Base-by-base conservation (phyloP, 2,888 invertebrate genomes). In the Spisula subtruncata region DNA sequence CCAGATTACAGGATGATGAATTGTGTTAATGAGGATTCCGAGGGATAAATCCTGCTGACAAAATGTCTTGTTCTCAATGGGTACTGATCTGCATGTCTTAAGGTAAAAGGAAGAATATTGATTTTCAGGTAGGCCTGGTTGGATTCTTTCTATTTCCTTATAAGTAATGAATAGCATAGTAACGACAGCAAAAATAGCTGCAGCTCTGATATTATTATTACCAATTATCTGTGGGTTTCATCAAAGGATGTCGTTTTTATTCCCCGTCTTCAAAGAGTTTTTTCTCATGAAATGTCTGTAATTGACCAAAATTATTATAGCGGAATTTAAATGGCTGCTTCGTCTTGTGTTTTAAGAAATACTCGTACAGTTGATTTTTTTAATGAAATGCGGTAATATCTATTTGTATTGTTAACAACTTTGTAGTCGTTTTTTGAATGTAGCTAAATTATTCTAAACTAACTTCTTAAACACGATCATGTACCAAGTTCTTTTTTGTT, bases 281-380 rank as follows among this genome's bases (percentile, higher is more conserved):
- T 66, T 66, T 66, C 60, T 66, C 51, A 16, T 66, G 60, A 66
- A 66, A 66, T 66, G 20, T 66, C 60, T 66, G 25, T 66, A 66
- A 66, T 66, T 66, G 60, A 66, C 60, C 60, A 25, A 66, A 66
- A 66, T 66, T 66, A 66, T 66, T 66, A 66, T 25, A 25, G 60
- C 60, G n/a, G 60, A 25, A 25, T 25, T 10, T 66, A 25, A 41
- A 66, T 66, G 60, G 25, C 25, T 25, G n/a, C 60, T n/a, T 66
- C 25, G n/a, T 10, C 60, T 66, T 25, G 60, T 41, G 41, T 66
- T 66, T 25, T 25, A 66, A 25, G 25, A 25, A 25, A n/a, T n/a
- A n/a, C n/a, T n/a, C n/a, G n/a, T n/a, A 10, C 12, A 25, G 25
- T 25, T 1, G 25, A 25, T 10, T 25, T 66, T 6, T 5, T 25